Base-by-base conservation (phyloP, 2,113 vertebrate genomes). In the Rhineura floridana region DNA sequence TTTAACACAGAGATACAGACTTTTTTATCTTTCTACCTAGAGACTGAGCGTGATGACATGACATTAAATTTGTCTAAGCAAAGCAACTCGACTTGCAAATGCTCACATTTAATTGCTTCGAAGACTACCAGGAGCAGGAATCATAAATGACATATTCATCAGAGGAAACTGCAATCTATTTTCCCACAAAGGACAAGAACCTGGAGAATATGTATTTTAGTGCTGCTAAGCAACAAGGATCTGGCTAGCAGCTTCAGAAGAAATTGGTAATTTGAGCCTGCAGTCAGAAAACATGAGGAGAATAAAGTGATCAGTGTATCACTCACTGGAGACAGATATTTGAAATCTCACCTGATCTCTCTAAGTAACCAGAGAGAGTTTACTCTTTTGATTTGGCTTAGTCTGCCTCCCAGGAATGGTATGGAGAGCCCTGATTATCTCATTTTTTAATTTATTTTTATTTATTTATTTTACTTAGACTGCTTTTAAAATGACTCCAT, bases 261-360 rank as follows among this genome's bases (percentile, higher is more conserved):
- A 72, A 90, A 85, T 86, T 39, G 78, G 76, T 88, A 89, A 93
- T 93, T 93, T 89, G 87, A 62, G 13, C 23, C 73, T 94, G 87
- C 85, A 85, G 86, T 94, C 85, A 84, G 81, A 92, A 91, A 94
- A 52, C 69, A 90, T 85, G 15, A 17, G 72, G 85, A 88, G 85
- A 91, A 91, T 90, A 89, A 91, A 93, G 44, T 84, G 90, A 91
- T 91, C 79, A 90, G 73, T 89, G 86, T 80, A 89, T 78, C 80
- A 79, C 81, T 95, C 42, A 65, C n/a, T 91, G n/a, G 33, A 85
- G 82, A 89, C 95, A 87, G 36, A 33, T 69, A 46, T 78, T 92
- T 94, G 91, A 93, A 94, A 93, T 80, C 55, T 91, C 39, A 79
- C 83, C 89, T 94, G 88, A 91, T 93, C 69, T 91, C 67, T 89